Evolutionary conservation across 2,113 vertebrate species (phyloP), one percentile per base, ranked within the genome.

Genomic region (Arvicanthis niloticus): DNA sequence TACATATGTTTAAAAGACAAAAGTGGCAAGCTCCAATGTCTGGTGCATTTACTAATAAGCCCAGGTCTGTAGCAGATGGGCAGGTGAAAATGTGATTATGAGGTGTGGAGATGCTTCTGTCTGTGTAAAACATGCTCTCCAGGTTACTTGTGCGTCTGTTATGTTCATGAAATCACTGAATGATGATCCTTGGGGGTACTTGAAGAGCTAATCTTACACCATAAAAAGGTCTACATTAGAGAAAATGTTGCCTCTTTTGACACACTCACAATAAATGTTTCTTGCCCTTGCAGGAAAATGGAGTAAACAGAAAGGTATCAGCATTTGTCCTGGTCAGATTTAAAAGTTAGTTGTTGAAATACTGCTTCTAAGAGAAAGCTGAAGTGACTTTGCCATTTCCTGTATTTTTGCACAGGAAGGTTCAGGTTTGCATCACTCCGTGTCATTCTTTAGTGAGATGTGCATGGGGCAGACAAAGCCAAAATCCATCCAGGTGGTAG

Each of bases 81-180:
- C 98, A 99, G 98, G 98, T 98, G 98, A 98, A 98, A 97, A 98
- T 98, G 97, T 98, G 98, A 98, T 98, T 98, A 98, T 97, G 98
- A 98, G 97, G 97, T 98, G 98, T 96, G 97, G 92, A 95, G 97
- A 97, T 97, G 96, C 89, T 94, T 98, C 93, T 97, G 89, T 98
- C 96, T 97, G 97, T 96, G 91, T 96, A 97, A 98, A 98, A 97
- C 98, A 97, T 91, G 95, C 97, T 98, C 98, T 98, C 98, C 95
- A 96, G 98, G 98, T 98, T 97, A 97, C 95, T 88, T 34, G 91
- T 93, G 88, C 92, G 93, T 99, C 98, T 98, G 98, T 98, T 98
- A 97, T 91, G 93, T 94, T 97, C 92, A 97, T 95, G 97, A 97
- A 97, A 98, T 98, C 97, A 93, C 98, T 98, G 97, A 91, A 82